Percentiles rank a stretch among this genome's conserved stretches.
phyloP scores from a whole-genome alignment of 2,888 invertebrate species.

The Onthophagus sagittarius region DNA sequence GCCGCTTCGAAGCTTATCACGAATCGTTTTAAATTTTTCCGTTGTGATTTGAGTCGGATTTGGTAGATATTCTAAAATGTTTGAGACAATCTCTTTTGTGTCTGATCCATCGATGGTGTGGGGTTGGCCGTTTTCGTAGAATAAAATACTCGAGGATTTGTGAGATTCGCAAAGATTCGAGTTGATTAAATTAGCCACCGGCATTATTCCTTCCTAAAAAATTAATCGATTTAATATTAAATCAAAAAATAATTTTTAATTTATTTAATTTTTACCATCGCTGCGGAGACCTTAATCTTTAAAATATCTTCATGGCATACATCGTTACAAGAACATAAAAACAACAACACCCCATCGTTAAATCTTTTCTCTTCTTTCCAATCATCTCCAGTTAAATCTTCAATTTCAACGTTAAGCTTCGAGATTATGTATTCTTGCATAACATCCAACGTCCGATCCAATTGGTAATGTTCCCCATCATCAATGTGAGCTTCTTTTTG shows the following conservation, averaged over 20 bases:
- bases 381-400: slow-evolving; percentile 44
- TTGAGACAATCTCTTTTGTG: slow-evolving; percentile 55
- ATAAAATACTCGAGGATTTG: slow-evolving; percentile 37
- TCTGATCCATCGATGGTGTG: slow-evolving; percentile 43
- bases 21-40: slow-evolving; percentile 49
- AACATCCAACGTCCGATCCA: slow-evolving; percentile 56
- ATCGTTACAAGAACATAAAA: slow-evolving; percentile 56
- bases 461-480: slow-evolving; percentile 58
- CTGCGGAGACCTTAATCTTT: slow-evolving; percentile 65
- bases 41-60: slow-evolving; percentile 57
- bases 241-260: no score
- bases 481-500: slow-evolving; percentile 52
- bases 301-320: slow-evolving; percentile 56
- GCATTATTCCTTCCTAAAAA: slow-evolving; percentile 53
- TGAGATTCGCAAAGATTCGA: slow-evolving; percentile 47
- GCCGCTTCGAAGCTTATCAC: slow-evolving; percentile 39
- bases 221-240: no score
- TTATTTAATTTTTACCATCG: slow-evolving; percentile 58
- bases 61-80: slow-evolving; percentile 59
- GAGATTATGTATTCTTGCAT: slow-evolving; percentile 62
- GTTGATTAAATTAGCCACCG: slow-evolving; percentile 51
- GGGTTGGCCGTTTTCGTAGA: slow-evolving; percentile 38
- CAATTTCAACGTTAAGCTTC: slow-evolving; percentile 51
- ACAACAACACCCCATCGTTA: slow-evolving; percentile 54
- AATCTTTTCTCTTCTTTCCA: slow-evolving; percentile 40